Evolutionary conservation across 2,888 invertebrate species (phyloP).

Genomic region (Myathropa florea): DNA sequence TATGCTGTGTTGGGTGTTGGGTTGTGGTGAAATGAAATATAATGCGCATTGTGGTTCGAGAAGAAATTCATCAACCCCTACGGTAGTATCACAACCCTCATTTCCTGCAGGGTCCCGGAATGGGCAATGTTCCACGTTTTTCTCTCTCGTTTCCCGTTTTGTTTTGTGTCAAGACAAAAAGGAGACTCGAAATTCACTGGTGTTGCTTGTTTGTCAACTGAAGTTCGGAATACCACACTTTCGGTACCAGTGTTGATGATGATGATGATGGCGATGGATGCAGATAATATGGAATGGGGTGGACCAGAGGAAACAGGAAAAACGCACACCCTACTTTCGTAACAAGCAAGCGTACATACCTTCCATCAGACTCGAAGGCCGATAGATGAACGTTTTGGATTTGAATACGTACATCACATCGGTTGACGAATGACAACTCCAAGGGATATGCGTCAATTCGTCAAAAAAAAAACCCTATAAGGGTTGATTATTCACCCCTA

Average conservation of each 20-base stretch:
- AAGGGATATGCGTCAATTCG: constrained; percentile 68
- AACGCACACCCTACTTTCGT: neutral
- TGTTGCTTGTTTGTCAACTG: constrained; percentile 80
- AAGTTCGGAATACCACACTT: constrained; percentile 59
- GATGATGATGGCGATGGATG: constrained; percentile 73
- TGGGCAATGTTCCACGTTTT: constrained; percentile 58
- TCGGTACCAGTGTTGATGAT: constrained; percentile 73
- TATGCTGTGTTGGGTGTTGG: constrained; percentile 11
- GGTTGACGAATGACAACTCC: constrained; percentile 68
- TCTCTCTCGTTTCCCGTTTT: constrained; percentile 42
- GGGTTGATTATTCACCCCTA: constrained; percentile 65
- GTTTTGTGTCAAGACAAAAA: constrained; percentile 34
- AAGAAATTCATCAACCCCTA: constrained; percentile 69
- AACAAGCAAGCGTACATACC: too few relatives aligned
- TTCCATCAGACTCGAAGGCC: too few relatives aligned
- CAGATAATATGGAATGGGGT: constrained; percentile 26
- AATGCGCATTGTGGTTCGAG: constrained; percentile 66
- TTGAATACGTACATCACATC: constrained; percentile 7
- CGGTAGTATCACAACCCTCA: constrained; percentile 54
- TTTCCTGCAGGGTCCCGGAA: constrained; percentile 60
- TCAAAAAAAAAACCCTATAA: constrained; percentile 54
- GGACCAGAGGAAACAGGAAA: constrained; percentile 3
- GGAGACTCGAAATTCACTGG: constrained; percentile 74
- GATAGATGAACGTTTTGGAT: neutral
- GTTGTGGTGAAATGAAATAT: constrained; percentile 45